These are phyloP conservation scores for Heteronetta atricapilla DNA, from an alignment of 2,113 vertebrate species.

Conservation along the genomic window DNA sequence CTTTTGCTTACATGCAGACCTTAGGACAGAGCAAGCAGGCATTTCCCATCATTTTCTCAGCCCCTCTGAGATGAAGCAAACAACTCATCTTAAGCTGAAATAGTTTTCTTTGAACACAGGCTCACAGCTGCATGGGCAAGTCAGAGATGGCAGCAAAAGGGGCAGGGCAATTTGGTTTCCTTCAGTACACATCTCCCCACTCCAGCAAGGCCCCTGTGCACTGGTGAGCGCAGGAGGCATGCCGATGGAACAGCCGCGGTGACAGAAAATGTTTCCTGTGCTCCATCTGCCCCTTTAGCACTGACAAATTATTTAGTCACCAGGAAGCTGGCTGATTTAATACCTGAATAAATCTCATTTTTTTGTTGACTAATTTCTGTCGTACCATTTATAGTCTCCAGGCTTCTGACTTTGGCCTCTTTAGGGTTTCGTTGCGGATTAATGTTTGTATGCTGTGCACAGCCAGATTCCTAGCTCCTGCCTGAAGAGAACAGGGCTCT, in stretches of 20 bases:
- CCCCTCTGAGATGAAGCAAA: neutral
- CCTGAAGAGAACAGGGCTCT: neutral
- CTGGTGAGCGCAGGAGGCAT: accelerated
- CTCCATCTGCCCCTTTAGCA: neutral
- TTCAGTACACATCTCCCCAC: neutral
- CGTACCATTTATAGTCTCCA: neutral
- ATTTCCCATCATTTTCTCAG: neutral
- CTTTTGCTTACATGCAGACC: neutral
- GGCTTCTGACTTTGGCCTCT: neutral
- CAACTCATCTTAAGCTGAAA: neutral
- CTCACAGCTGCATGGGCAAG: neutral
- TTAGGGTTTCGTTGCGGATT: neutral
- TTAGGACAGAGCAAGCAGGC: neutral
- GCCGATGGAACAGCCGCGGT: neutral
- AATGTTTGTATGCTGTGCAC: neutral
- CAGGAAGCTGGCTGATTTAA: neutral
- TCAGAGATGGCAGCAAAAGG: neutral
- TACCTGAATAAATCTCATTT: neutral
- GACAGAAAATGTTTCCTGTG: neutral
- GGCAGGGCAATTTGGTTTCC: neutral
- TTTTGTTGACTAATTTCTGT: neutral
- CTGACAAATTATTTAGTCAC: neutral
- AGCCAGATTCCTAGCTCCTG: neutral
- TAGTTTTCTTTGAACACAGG: neutral
- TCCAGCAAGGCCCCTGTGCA: neutral